A percentile compares a stretch with the other conserved stretches of the same genome.
Conservation (phyloP, 2,113 vertebrate genomes). For the Megaleporinus macrocephalus region DNA sequence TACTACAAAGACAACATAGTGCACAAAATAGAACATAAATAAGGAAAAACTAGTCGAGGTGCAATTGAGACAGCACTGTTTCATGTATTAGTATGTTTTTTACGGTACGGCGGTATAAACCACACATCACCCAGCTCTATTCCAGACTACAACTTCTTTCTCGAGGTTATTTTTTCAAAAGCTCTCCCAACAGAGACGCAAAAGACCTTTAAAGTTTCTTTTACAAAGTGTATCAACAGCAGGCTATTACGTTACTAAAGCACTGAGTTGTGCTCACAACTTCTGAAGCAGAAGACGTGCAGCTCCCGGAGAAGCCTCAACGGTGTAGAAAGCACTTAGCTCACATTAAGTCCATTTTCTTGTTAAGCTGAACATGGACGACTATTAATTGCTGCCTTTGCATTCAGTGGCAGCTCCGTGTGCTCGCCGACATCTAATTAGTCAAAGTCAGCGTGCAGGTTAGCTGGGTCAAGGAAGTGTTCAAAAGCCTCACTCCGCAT, state of each 20-base stretch:
- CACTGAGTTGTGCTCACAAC: constrained; percentile 19
- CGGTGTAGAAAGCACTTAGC: constrained; percentile 28
- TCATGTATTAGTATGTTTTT: neutral
- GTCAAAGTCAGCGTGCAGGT: constrained; percentile 58
- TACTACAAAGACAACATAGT: too few relatives aligned
- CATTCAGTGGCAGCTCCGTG: constrained; percentile 45
- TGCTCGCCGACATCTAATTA: constrained; percentile 58
- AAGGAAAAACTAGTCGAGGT: too few relatives aligned
- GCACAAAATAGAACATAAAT: too few relatives aligned
- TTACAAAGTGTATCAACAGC: constrained; percentile 32
- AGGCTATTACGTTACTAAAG: constrained; percentile 10
- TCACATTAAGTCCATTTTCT: constrained; percentile 48
- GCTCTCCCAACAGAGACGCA: constrained; percentile 1
- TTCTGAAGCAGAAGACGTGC: constrained; percentile 6
- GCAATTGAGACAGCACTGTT: too few relatives aligned
- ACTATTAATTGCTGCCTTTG: constrained; percentile 55
- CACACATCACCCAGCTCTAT: neutral
- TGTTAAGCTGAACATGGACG: constrained; percentile 44
- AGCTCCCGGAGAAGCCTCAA: constrained; percentile 6
- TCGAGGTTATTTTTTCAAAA: neutral
- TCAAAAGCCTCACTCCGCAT: constrained; percentile 50
- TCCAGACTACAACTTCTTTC: neutral
- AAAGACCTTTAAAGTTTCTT: constrained; percentile 17
- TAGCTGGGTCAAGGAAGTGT: constrained; percentile 60
- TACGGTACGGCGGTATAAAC: neutral